phyloP scores from a whole-genome alignment of 2,797 vertebrate genomes.

The Ara ararauna region DNA sequence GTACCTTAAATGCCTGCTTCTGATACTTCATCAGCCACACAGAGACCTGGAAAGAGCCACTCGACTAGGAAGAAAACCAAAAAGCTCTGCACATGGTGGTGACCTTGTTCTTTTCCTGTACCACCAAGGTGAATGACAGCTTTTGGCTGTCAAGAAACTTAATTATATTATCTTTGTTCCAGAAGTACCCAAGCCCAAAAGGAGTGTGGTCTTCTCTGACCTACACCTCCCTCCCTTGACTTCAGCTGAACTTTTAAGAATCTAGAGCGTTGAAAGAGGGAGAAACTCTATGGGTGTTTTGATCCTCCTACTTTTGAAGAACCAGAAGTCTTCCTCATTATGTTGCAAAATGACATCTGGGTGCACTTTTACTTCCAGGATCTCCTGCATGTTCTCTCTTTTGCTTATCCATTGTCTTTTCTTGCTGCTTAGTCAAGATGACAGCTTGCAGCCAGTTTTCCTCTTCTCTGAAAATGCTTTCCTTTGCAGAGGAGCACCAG shows the following conservation, averaged over 20 bases:
- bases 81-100: background rate
- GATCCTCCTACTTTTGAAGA: background rate
- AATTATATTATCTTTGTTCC: background rate
- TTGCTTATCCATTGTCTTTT: background rate
- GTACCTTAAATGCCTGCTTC: background rate
- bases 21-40: background rate
- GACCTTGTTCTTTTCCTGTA: background rate
- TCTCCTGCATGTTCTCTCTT: background rate
- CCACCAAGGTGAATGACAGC: background rate
- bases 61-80: background rate
- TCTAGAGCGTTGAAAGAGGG: background rate
- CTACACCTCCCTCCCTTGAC: accelerated
- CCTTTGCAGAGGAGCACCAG: background rate
- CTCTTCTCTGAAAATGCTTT: background rate
- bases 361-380: background rate
- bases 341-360: background rate
- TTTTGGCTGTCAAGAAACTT: background rate
- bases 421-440: background rate
- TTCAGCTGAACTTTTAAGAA: background rate
- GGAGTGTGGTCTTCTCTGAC: background rate
- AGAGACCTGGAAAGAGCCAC: background rate
- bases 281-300: background rate
- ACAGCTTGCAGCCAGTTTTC: background rate
- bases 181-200: background rate
- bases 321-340: background rate